Conservation (phyloP, 2,797 vertebrate species). For the Rallus crepitans region DNA sequence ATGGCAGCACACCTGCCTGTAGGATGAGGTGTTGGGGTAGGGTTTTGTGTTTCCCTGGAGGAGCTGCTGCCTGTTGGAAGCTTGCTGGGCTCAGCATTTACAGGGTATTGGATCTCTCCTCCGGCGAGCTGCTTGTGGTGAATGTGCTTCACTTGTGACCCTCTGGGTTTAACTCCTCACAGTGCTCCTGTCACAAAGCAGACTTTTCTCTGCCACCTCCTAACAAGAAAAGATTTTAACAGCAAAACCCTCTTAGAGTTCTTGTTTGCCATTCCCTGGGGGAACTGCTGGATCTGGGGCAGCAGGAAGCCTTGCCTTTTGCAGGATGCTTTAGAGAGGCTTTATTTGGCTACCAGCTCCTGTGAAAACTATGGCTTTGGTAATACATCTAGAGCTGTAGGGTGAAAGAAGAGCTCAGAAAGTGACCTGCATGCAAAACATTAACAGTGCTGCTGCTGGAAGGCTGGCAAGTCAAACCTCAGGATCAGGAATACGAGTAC, state of each 20-base stretch:
- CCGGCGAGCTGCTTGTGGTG: not conserved
- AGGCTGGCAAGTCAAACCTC: not conserved
- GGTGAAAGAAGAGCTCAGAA: not conserved
- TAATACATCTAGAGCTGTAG: not conserved
- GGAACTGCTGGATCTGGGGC: slow-evolving; percentile 57
- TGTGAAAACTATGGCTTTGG: not conserved
- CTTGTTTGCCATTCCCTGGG: not conserved
- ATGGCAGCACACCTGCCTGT: not conserved
- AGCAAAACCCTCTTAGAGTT: slow-evolving; percentile 39
- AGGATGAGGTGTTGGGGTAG: not conserved
- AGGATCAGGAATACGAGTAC: not conserved
- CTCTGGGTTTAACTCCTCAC: not conserved
- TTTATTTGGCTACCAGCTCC: not conserved
- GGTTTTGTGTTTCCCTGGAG: not conserved
- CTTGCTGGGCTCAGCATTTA: not conserved
- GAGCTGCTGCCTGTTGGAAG: not conserved
- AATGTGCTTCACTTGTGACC: not conserved
- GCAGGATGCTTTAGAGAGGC: not conserved
- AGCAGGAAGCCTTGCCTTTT: slow-evolving; percentile 6
- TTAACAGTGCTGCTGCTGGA: not conserved
- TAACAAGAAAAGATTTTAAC: slow-evolving; percentile 48
- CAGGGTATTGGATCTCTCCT: not conserved
- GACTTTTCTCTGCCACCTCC: slow-evolving; percentile 10
- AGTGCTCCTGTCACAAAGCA: slow-evolving; percentile 46
- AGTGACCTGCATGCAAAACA: fast-evolving